phyloP scores from a whole-genome alignment of 2,888 invertebrate genomes.

The Agonopterix heracliana region DNA sequence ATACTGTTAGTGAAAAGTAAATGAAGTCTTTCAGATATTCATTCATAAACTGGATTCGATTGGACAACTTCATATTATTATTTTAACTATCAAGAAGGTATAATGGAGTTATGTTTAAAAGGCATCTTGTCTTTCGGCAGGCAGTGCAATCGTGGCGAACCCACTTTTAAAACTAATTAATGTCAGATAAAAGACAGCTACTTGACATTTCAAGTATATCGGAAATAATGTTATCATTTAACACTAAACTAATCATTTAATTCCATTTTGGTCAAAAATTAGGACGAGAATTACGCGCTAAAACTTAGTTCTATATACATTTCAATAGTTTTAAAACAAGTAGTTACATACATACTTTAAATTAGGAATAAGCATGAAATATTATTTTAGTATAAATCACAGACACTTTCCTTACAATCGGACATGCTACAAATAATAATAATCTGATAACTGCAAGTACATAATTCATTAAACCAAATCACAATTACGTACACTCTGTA shows the following conservation, averaged over 20 bases:
- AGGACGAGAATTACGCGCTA: constrained; percentile 44
- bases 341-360: constrained; percentile 47
- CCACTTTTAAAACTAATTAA: too few relatives aligned
- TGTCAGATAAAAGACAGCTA: too few relatives aligned
- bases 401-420: constrained; percentile 66
- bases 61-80: too few relatives aligned
- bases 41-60: too few relatives aligned
- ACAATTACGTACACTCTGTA: background rate
- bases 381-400: constrained; percentile 71
- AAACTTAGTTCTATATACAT: constrained; percentile 60
- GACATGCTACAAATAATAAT: constrained; percentile 43
- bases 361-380: constrained; percentile 69
- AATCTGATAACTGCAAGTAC: constrained; percentile 2
- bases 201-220: too few relatives aligned
- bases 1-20: too few relatives aligned
- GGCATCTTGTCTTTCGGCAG: too few relatives aligned
- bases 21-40: too few relatives aligned
- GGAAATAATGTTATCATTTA: too few relatives aligned
- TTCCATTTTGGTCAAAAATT: constrained; percentile 62
- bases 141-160: too few relatives aligned
- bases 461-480: constrained; percentile 4
- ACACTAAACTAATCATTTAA: background rate
- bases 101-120: too few relatives aligned
- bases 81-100: too few relatives aligned
- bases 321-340: constrained; percentile 49